A percentile compares a stretch with the other conserved stretches of the same genome.
phyloP scores from a whole-genome alignment of 37 sponge, comb jelly and placozoan species.

The Axinella damicornis region DNA sequence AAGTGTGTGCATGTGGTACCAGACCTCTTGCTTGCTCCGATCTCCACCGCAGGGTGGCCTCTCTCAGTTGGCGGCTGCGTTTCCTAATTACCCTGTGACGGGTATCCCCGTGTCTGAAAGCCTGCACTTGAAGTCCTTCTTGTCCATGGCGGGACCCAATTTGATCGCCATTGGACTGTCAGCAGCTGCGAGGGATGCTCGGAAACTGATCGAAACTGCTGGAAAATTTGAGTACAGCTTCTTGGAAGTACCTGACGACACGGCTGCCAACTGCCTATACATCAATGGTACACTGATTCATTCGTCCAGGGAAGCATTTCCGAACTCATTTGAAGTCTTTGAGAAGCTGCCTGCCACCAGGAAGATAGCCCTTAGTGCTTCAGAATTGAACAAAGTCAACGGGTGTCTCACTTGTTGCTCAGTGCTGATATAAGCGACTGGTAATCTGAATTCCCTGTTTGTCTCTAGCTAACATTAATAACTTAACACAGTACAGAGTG shows the following conservation, averaged over 20 bases:
- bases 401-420: slow-evolving; percentile 81
- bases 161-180: slow-evolving; percentile 72
- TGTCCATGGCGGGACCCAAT: slow-evolving; percentile 83
- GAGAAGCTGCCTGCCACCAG: slow-evolving; percentile 32
- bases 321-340: slow-evolving; percentile 37
- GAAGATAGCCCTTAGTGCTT: slow-evolving; percentile 44
- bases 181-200: slow-evolving; percentile 30
- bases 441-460: too few species aligned
- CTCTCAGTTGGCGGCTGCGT: slow-evolving; percentile 46
- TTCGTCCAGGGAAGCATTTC: slow-evolving; percentile 28
- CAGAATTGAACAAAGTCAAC: slow-evolving; percentile 74
- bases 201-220: slow-evolving; percentile 29
- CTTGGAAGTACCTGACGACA: slow-evolving; percentile 60
- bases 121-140: slow-evolving; percentile 83
- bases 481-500: too few species aligned
- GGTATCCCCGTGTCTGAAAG: slow-evolving; percentile 49
- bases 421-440: slow-evolving; percentile 48
- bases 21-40: not conserved
- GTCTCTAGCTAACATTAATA: too few species aligned
- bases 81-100: slow-evolving; percentile 64
- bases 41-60: slow-evolving; percentile 76
- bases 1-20: too few species aligned
- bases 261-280: slow-evolving; percentile 81
- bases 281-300: slow-evolving; percentile 74
- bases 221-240: slow-evolving; percentile 51